Evolutionary conservation across 2,113 vertebrate species (phyloP).

Genomic region (Furnarius figulus): DNA sequence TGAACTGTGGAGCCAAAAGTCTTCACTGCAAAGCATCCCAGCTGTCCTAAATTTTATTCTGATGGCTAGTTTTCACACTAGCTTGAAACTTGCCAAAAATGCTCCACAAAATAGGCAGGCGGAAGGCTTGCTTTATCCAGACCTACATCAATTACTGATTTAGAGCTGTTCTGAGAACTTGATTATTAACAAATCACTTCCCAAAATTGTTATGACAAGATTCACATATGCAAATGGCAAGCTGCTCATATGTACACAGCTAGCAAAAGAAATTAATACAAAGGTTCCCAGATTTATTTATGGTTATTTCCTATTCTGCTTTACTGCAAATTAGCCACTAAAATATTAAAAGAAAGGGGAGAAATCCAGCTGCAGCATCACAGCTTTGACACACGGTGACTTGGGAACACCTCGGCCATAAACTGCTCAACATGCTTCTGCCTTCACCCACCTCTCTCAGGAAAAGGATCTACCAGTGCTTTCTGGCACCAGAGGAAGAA

Average conservation of each 20-base stretch:
- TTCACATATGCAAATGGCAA: conserved; percentile 76
- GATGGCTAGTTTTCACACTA: conserved; percentile 82
- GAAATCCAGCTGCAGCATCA: not conserved
- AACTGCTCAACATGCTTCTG: not conserved
- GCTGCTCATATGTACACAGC: conserved; percentile 62
- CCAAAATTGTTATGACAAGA: conserved; percentile 74
- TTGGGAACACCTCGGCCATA: not conserved
- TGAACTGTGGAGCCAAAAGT: conserved; percentile 82
- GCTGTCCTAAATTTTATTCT: conserved; percentile 84
- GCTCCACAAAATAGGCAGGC: conserved; percentile 71
- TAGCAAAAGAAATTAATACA: conserved; percentile 67
- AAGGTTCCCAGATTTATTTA: conserved; percentile 67
- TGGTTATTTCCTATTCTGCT: conserved; percentile 60
- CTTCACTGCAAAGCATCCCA: conserved; percentile 81
- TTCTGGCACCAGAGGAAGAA: not conserved
- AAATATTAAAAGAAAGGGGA: conserved; percentile 2
- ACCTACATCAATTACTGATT: conserved; percentile 75
- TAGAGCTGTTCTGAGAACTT: conserved; percentile 77
- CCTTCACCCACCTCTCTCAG: not conserved
- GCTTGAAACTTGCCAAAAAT: conserved; percentile 75
- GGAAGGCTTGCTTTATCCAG: conserved; percentile 70
- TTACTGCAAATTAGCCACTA: conserved; percentile 50
- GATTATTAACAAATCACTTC: conserved; percentile 83
- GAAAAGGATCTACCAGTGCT: not conserved
- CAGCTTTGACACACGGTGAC: conserved; percentile 2